Base-by-base conservation (phyloP, 2,797 vertebrate genomes). In the Rhyacichthys aspro region DNA sequence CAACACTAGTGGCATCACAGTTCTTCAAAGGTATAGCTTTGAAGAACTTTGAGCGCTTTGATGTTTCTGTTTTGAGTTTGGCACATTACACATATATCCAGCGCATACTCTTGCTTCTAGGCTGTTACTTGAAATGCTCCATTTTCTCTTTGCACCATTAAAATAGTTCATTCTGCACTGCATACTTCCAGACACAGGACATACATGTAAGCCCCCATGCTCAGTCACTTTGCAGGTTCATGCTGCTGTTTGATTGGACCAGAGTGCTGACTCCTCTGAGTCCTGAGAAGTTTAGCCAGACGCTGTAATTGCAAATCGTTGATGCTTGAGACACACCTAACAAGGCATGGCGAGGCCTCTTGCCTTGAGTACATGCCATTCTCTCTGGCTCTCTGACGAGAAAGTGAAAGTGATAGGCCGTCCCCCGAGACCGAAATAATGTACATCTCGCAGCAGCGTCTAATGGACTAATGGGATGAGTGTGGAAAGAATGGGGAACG, bases 311-410 rank as follows among this genome's bases (percentile, higher is more conserved):
- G 84, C 76, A 78, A 81, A 84, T 87, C 77, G 63, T 81, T 86
- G 50, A 75, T 77, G 84, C 85, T 79, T 83, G 82, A 88, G 83
- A 87, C 83, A 82, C 84, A 78, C 83, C 83, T 85, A 89, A 88
- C 83, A 84, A 88, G 77, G 72, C 83, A 17, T 79, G 74, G 9
- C 65, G 63, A 16, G 39, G 66, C 59, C 75, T 74, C 18, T 69
- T 0, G 73, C 56, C 64, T 70, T 61, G 59, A 79, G 69, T 59
- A 67, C 74, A 70, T 12, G 63, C 70, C 70, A 74, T 65, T 83
- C 74, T 81, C 66, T 69, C n/a, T 66, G 57, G 69, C 75, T 77
- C 59, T 78, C 69, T 58, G 63, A 56, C 81, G 77, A 9, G 48
- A 50, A 55, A 57, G 56, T 76, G 86, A 86, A 87, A 87, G 72